Evolutionary conservation across 2,797 vertebrate genomes (phyloP).

Genomic region (Lerista edwardsae): DNA sequence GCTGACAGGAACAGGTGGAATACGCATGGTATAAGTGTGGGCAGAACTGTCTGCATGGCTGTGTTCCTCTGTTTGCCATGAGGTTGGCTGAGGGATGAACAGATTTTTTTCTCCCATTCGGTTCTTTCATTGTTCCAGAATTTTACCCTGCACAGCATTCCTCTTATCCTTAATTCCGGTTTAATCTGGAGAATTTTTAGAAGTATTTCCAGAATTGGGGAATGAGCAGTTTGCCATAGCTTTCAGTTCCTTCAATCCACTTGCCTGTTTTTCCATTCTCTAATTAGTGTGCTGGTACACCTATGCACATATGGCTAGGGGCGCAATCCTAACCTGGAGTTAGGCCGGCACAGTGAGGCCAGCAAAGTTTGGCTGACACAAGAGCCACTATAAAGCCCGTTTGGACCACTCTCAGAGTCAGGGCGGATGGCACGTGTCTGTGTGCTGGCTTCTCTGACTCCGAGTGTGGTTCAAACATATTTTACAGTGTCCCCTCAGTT

Average conservation of each 20-base stretch:
- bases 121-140: not conserved
- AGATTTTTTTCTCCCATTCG: too few species aligned
- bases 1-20: conserved; percentile 1
- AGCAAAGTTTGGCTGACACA: too few species aligned
- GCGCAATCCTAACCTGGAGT: too few species aligned
- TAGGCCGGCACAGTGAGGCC: too few species aligned
- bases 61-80: not conserved
- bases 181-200: not conserved
- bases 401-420: too few species aligned
- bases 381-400: too few species aligned
- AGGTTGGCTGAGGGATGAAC: not conserved
- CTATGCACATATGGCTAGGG: too few species aligned
- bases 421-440: too few species aligned
- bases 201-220: not conserved
- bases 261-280: not conserved
- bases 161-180: not conserved
- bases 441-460: too few species aligned
- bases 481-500: too few species aligned
- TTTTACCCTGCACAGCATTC: not conserved
- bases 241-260: not conserved
- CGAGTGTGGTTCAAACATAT: too few species aligned
- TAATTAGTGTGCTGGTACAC: not conserved
- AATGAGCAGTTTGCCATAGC: not conserved
- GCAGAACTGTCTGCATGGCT: not conserved
- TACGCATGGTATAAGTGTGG: not conserved